Evolutionary conservation across 2,113 vertebrate species (phyloP), one percentile per base, ranked within the genome.

Genomic region (Aepyceros melampus): DNA sequence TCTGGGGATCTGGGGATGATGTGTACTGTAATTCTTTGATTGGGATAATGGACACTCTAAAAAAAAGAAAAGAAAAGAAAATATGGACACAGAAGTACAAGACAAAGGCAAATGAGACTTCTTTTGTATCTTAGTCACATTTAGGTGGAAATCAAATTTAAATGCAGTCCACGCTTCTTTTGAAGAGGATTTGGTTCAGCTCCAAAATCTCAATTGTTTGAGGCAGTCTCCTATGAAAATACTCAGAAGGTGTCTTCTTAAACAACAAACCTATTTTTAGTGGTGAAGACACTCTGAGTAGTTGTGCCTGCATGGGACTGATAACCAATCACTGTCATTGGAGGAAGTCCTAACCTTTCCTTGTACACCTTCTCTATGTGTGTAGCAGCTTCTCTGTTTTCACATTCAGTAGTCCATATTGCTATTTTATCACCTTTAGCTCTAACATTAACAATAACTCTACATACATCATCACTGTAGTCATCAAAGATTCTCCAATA

Each of bases 391-490:
- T 71, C 19, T 71, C n/a, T 71, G 67, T 40, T 71, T 40, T 71
- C 67, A 71, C 67, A 71, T 71, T 71, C 67, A 40, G 67, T 71
- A 71, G 67, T 23, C n/a, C n/a, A 23, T 23, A 71, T 40, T 71
- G 67, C 19, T 71, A 99, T 99, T 99, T 99, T 99, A n/a, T n/a
- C n/a, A n/a, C n/a, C n/a, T n/a, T n/a, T n/a, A n/a, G n/a, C n/a
- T n/a, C n/a, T n/a, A n/a, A 98, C 99, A 92, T 99, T 99, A 95
- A 99, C 99, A 98, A 99, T 99, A 29, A 99, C 99, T 60, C 99
- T 99, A 96, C 99, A 99, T n/a, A 99, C 99, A 71, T 99, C 99
- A 92, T 99, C 99, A 17, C 99, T 99, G 98, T 99, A 98, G 98
- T 99, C 99, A 96, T 99, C 99, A 78, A 99, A 2, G 99, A 99